A percentile compares a stretch with the other conserved stretches of the same genome.
These are phyloP conservation scores for Brachycybe producta DNA, from an alignment of 2,888 invertebrate species.

Conservation along the genomic window DNA sequence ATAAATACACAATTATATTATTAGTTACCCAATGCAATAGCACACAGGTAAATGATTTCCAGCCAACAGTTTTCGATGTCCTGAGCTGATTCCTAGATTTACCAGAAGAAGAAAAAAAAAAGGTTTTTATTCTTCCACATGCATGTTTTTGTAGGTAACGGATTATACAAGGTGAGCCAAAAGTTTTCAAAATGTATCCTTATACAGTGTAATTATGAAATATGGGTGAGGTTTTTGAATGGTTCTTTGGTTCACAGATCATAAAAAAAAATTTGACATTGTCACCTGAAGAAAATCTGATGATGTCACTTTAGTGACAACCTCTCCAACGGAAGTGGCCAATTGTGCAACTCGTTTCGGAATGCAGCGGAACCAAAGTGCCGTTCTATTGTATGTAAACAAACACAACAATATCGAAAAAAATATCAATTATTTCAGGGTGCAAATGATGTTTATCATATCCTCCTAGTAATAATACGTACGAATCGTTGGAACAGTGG, in stretches of 20 bases:
- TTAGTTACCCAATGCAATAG: conserved; percentile 48
- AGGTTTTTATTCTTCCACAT: too few relatives aligned
- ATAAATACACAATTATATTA: too few relatives aligned
- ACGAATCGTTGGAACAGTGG: conserved; percentile 22
- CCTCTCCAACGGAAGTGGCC: conserved; percentile 22
- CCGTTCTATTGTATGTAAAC: conserved; percentile 32
- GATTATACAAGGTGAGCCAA: too few relatives aligned
- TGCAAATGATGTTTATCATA: too few relatives aligned
- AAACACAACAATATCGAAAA: too few relatives aligned
- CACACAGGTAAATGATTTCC: conserved; percentile 45
- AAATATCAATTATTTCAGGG: too few relatives aligned
- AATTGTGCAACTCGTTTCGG: conserved; percentile 35
- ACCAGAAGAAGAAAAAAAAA: too few relatives aligned
- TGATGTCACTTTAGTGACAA: not conserved
- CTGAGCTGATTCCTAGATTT: conserved; percentile 46
- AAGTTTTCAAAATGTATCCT: too few relatives aligned
- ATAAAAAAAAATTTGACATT: not conserved
- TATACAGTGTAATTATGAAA: too few relatives aligned
- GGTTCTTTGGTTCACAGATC: too few relatives aligned
- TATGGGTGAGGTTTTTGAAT: too few relatives aligned
- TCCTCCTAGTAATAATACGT: conserved; percentile 12
- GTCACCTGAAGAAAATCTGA: conserved; percentile 6
- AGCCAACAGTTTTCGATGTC: conserved; percentile 47
- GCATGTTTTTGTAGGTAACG: too few relatives aligned
- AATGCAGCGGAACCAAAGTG: conserved; percentile 43